phyloP scores from a whole-genome alignment of 2,797 vertebrate genomes.

The Coluber constrictor region DNA sequence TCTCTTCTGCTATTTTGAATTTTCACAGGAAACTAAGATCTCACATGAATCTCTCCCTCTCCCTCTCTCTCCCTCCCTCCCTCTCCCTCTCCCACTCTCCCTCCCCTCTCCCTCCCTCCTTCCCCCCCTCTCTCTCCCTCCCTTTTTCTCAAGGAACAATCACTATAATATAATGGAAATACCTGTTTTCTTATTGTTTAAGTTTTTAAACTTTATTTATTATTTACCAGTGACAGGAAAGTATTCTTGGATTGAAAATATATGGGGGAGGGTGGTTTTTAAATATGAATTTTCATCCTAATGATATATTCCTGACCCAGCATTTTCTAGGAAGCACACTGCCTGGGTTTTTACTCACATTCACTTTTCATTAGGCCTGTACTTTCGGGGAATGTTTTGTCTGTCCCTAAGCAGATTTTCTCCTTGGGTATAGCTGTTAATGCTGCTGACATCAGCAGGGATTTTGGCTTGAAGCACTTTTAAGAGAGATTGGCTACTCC shows the following conservation, averaged over 20 bases:
- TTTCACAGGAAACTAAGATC: not conserved
- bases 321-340: not conserved
- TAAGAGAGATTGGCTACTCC: not conserved
- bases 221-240: not conserved
- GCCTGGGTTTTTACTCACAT: not conserved
- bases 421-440: not conserved
- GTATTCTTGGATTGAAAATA: not conserved
- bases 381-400: not conserved
- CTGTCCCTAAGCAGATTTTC: conserved; percentile 16
- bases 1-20: not conserved
- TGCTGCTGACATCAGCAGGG: conserved; percentile 19
- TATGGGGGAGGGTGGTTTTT: not conserved
- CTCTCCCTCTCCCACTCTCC: not conserved
- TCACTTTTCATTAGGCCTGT: not conserved
- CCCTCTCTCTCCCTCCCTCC: not conserved
- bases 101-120: too few species aligned
- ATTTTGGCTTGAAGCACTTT: not conserved
- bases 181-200: not conserved
- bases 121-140: too few species aligned
- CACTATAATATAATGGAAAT: not conserved
- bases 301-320: not conserved
- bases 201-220: not conserved
- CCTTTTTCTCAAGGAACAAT: not conserved
- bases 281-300: not conserved
- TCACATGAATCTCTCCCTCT: not conserved